Conservation (phyloP, 2,113 vertebrate species). For the Pavo muticus region DNA sequence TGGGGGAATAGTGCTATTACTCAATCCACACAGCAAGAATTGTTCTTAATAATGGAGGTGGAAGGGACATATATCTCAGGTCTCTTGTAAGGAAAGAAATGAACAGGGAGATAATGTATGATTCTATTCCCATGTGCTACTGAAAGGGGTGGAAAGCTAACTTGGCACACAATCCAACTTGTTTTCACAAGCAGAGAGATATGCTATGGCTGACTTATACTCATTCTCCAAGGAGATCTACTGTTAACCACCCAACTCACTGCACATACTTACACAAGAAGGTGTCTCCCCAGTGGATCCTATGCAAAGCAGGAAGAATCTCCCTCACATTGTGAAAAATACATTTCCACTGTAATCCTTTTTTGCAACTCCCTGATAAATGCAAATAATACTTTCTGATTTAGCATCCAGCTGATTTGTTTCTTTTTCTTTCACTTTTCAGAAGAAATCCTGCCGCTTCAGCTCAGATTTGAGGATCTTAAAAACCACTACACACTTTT, state of each 20-base stretch:
- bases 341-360: neutral
- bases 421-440: neutral
- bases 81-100: neutral
- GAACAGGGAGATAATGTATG: neutral
- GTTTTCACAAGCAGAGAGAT: neutral
- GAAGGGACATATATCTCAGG: neutral
- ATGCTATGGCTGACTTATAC: fast-evolving
- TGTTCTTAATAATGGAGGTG: neutral
- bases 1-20: neutral
- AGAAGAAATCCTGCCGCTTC: neutral
- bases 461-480: neutral
- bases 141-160: neutral
- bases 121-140: neutral
- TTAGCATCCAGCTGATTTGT: neutral
- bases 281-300: neutral
- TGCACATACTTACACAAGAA: neutral
- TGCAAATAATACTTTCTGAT: neutral
- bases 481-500: neutral
- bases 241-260: neutral
- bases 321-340: neutral
- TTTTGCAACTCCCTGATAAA: neutral
- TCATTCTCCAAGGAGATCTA: neutral
- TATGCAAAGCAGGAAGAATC: neutral
- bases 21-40: neutral
- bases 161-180: neutral